Conservation (phyloP, 2,797 vertebrate genomes). For the Platyrinchus mystaceus region DNA sequence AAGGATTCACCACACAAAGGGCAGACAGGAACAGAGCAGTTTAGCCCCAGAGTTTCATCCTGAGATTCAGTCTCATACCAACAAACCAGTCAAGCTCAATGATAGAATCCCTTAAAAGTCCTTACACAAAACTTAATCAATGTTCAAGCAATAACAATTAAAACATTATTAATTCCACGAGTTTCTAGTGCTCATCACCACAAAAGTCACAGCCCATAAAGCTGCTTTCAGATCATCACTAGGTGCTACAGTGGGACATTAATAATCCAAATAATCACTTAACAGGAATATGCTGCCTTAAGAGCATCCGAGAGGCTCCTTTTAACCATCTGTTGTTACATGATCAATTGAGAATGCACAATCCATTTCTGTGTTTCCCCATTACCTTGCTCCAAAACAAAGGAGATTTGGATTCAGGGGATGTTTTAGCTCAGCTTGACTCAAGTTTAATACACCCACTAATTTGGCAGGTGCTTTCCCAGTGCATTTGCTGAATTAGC, state of each 20-base stretch:
- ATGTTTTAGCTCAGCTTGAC: neutral
- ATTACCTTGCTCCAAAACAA: neutral
- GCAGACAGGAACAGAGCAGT: neutral
- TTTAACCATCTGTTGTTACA: neutral
- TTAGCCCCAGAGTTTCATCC: neutral
- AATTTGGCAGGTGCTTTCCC: neutral
- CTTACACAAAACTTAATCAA: slow-evolving; percentile 7
- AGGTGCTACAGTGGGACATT: neutral
- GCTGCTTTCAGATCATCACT: neutral
- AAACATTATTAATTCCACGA: neutral
- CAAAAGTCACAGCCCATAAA: neutral
- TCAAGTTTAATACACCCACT: neutral
- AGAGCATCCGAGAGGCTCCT: neutral
- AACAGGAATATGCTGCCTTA: neutral
- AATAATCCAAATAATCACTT: slow-evolving; percentile 21
- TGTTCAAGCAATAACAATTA: neutral
- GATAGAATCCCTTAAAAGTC: neutral
- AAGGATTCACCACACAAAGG: neutral
- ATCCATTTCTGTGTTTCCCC: neutral
- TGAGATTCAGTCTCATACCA: neutral
- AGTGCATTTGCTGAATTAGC: neutral
- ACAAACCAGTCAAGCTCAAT: neutral
- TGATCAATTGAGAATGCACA: neutral
- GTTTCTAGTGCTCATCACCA: slow-evolving; percentile 1
- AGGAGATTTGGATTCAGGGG: neutral